phyloP scores from a whole-genome alignment of 2,888 invertebrate genomes.

The Ormyrus thymus region DNA sequence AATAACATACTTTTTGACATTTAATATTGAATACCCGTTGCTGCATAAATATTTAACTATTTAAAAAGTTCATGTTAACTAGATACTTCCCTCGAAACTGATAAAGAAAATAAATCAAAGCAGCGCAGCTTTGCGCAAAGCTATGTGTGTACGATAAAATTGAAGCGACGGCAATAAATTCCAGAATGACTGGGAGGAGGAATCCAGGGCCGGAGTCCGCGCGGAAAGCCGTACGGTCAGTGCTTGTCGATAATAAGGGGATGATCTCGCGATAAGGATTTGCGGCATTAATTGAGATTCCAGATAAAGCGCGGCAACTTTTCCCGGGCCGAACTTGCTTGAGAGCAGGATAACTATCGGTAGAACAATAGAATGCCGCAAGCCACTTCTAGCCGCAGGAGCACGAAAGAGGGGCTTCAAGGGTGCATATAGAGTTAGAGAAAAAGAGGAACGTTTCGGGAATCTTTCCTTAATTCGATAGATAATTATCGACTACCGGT shows the following conservation, averaged over 20 bases:
- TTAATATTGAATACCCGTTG: too few species aligned
- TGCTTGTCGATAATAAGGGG: slow-evolving; percentile 68
- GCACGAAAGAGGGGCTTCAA: too few species aligned
- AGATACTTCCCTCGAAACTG: too few species aligned
- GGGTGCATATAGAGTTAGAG: too few species aligned
- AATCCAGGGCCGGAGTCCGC: not conserved
- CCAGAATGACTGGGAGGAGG: slow-evolving; percentile 50
- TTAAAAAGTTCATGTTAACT: too few species aligned
- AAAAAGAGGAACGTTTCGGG: too few species aligned
- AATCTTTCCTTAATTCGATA: too few species aligned
- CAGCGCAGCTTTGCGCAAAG: not conserved
- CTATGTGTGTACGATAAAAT: slow-evolving; percentile 29
- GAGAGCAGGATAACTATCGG: slow-evolving; percentile 66
- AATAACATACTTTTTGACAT: too few species aligned
- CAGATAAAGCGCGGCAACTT: slow-evolving; percentile 68
- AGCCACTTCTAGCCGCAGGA: too few species aligned
- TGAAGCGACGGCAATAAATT: slow-evolving; percentile 58
- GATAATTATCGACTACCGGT: too few species aligned
- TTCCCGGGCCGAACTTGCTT: slow-evolving; percentile 59
- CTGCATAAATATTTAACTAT: too few species aligned
- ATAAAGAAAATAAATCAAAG: slow-evolving; percentile 26
- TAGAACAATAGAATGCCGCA: slow-evolving; percentile 62
- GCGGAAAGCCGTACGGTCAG: slow-evolving; percentile 55
- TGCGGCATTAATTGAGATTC: slow-evolving; percentile 71
- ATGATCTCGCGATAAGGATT: slow-evolving; percentile 67